Base-by-base conservation (phyloP, 2,888 invertebrate species). In the Listrodromus nycthemerus region DNA sequence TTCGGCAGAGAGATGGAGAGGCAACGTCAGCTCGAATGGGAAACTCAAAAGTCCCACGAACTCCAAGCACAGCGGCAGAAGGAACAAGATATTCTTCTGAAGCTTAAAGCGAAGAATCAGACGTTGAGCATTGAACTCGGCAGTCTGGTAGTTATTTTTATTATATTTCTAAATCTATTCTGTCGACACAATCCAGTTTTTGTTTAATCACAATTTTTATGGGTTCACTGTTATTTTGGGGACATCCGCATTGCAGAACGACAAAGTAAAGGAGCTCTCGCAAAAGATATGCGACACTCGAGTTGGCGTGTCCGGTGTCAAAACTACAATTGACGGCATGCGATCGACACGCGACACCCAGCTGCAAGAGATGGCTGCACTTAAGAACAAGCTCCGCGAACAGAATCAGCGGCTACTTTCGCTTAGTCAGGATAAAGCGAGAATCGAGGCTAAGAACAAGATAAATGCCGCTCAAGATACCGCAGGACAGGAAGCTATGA, bases 261-360 rank as follows among this genome's bases (percentile, higher is more conserved):
- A 95, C 69, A 96, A 95, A 92, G 97, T 97, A 33, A 96, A 96
- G 86, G 97, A 98, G 90, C 93, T 98, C 73, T 97, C 97, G 8
- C 96, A 96, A 87, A 97, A 97, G 91, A 97, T 98, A 86, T 96
- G 96, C 89, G 97, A 97, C 91, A 97, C 97, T 0, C 95, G 97
- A 21, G 96, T 97, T 5, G 97, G 97, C 1, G 98, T 99, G 0
- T 97, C 98, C 0, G 96, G 97, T 50, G 97, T 98, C 1, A 99
- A 99, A 93, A 96, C 97, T 0, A 97, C 98, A n/a, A 99, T 99
- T 80, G 99, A 99, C 92, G 97, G 97, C 0, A 99, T 99, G 99
- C 95, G 97, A 92, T 95, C 96, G 0, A 98, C 98, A n/a, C 95
- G 99, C 3, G 99, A 99, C 92, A 94, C 96, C 0, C 98, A 98